Evolutionary conservation across 2,113 vertebrate species (phyloP).

Genomic region (Dipodomys merriami): DNA sequence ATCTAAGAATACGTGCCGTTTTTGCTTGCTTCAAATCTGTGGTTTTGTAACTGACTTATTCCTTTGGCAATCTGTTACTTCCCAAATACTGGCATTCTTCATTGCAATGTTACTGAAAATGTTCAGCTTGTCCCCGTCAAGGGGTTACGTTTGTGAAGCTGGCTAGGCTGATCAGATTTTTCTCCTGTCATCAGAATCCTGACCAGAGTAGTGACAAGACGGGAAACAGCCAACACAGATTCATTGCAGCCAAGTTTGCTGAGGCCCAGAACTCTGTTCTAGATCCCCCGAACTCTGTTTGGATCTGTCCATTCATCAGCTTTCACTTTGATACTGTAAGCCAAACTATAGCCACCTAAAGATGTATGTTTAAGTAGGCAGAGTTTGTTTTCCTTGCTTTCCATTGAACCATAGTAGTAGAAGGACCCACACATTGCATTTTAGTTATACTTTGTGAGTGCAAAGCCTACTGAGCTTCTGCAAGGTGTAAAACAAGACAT

Average conservation of each 20-base stretch:
- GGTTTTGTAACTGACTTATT: neutral
- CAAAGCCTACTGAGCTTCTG: neutral
- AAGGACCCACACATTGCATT: conserved; percentile 23
- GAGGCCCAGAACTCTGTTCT: neutral
- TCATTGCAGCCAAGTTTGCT: neutral
- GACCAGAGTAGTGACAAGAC: neutral
- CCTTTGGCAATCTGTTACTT: neutral
- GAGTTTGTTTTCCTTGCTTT: neutral
- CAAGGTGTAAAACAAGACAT: neutral
- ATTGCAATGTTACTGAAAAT: neutral
- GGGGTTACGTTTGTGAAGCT: neutral
- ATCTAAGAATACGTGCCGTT: neutral
- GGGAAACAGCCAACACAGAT: neutral
- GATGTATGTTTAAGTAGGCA: conserved; percentile 17
- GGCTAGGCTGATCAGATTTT: neutral
- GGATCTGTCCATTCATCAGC: neutral
- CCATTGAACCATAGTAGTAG: neutral
- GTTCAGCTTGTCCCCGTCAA: neutral
- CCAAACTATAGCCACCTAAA: neutral
- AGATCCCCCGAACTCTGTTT: neutral
- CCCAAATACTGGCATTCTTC: neutral
- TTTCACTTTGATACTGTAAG: conserved; percentile 16
- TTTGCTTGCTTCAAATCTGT: neutral
- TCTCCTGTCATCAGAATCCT: neutral
- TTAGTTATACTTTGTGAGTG: neutral